Evolutionary conservation across 2,113 vertebrate genomes (phyloP).

Genomic region (Canis aureus): DNA sequence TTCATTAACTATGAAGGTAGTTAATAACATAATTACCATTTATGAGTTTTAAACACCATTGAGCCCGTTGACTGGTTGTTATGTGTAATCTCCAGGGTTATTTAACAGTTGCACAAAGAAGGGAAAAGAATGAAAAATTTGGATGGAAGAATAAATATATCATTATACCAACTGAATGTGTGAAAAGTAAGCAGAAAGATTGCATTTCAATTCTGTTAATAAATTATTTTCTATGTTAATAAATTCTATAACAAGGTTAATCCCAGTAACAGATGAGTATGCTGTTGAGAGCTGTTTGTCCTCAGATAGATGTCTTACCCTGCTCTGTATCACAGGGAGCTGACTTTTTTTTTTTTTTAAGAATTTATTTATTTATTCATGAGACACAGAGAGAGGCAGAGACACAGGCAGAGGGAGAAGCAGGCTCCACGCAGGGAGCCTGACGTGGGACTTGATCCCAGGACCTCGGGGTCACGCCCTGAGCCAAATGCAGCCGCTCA

Average conservation of each 20-base stretch:
- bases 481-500: too few relatives aligned
- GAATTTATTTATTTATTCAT: too few relatives aligned
- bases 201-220: not conserved
- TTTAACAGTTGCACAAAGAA: not conserved
- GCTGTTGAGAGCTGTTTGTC: not conserved
- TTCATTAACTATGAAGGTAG: not conserved
- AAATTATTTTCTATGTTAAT: not conserved
- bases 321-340: not conserved
- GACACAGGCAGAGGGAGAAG: too few relatives aligned
- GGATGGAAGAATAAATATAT: not conserved
- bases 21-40: slow-evolving; percentile 60
- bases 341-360: not conserved
- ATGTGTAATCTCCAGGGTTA: not conserved
- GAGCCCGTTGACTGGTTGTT: not conserved
- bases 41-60: slow-evolving; percentile 38
- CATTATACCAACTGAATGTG: not conserved
- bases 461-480: too few relatives aligned
- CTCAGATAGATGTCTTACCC: not conserved
- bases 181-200: not conserved
- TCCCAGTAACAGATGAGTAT: not conserved
- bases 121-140: not conserved
- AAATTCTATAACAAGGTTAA: not conserved
- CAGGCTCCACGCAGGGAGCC: too few relatives aligned
- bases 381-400: too few relatives aligned
- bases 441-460: too few relatives aligned